These are phyloP conservation scores for Conomelus anceps DNA, from an alignment of 2,888 invertebrate genomes.

Conservation along the genomic window DNA sequence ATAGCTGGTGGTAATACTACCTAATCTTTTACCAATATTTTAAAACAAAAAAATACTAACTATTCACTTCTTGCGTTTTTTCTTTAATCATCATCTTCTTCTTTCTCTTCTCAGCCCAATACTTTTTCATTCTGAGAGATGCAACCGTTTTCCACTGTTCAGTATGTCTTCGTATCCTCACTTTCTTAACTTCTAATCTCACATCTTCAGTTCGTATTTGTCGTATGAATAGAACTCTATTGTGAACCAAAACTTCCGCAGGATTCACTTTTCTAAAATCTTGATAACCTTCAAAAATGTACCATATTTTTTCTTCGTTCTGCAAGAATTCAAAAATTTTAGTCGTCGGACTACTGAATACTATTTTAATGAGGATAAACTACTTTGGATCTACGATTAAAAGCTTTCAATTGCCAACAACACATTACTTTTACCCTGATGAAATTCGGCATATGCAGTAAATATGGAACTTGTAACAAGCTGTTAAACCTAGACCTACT, in stretches of 20 bases:
- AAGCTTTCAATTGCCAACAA: too few relatives aligned
- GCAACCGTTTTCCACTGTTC: not conserved
- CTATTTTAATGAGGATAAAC: not conserved
- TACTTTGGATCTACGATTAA: not conserved
- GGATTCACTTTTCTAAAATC: not conserved
- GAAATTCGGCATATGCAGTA: too few relatives aligned
- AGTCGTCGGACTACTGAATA: too few relatives aligned
- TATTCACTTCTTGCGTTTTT: not conserved
- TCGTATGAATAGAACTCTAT: not conserved
- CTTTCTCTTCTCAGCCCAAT: not conserved
- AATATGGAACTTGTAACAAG: too few relatives aligned
- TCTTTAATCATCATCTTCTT: too few relatives aligned
- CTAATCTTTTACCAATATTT: not conserved
- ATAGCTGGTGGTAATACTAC: too few relatives aligned
- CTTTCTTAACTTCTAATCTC: not conserved
- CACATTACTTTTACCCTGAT: too few relatives aligned
- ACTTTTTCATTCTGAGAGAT: not conserved
- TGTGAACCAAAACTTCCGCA: not conserved
- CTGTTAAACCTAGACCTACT: too few relatives aligned
- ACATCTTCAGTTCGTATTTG: not conserved
- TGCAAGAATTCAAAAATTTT: not conserved
- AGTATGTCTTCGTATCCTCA: not conserved
- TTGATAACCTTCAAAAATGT: not conserved
- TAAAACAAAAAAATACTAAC: not conserved
- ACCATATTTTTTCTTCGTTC: not conserved